Conservation (phyloP, 2,113 vertebrate genomes). For the Eleginops maclovinus region DNA sequence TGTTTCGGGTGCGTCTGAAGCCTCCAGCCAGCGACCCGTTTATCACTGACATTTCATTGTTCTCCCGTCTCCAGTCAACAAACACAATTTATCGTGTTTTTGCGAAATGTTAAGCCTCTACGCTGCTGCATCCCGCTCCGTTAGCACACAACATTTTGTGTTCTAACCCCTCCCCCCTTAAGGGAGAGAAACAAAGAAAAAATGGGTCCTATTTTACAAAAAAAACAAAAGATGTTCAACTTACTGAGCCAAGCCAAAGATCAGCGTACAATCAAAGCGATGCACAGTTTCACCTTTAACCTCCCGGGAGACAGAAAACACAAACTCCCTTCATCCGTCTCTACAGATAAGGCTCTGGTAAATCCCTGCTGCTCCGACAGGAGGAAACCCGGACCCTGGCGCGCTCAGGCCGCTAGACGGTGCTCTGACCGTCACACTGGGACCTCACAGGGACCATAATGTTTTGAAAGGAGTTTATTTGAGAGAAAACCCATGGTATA, state of each 20-base stretch:
- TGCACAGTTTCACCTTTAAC: background rate
- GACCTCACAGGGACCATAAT: background rate
- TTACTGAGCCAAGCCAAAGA: constrained; percentile 8
- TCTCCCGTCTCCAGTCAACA: background rate
- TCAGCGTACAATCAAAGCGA: background rate
- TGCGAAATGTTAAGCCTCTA: background rate
- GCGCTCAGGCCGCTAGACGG: constrained; percentile 45
- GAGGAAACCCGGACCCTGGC: background rate
- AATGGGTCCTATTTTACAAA: background rate
- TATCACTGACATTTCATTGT: background rate
- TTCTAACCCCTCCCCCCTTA: background rate
- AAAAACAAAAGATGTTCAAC: constrained; percentile 5
- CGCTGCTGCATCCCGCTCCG: background rate
- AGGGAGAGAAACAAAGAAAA: background rate
- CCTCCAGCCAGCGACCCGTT: background rate
- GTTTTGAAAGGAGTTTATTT: background rate
- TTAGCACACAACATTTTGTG: background rate
- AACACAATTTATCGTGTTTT: background rate
- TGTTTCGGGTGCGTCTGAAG: constrained; percentile 16
- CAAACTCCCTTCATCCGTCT: background rate
- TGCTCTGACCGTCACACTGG: constrained; percentile 14
- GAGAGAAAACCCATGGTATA: background rate
- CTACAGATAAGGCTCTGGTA: background rate
- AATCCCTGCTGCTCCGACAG: constrained; percentile 11
- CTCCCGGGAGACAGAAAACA: no score